phyloP scores from a whole-genome alignment of 1,140 invertebrate genomes.

The Drosophila lini region DNA sequence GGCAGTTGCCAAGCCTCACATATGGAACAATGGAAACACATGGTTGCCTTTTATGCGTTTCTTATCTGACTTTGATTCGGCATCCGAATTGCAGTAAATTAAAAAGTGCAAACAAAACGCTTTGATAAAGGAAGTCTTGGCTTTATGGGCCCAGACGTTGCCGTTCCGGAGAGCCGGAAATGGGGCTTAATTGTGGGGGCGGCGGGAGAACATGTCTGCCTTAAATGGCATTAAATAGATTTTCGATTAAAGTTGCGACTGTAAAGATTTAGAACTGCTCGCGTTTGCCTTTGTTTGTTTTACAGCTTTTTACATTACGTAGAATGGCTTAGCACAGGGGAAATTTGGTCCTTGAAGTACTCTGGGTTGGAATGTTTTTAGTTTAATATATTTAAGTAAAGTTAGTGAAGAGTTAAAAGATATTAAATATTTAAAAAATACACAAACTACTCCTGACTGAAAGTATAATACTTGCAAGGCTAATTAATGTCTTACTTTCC shows the following conservation, averaged over 20 bases:
- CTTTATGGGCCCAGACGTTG: slow-evolving; percentile 57
- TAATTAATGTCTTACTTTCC: background rate
- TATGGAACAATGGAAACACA: slow-evolving; percentile 43
- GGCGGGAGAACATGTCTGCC: background rate
- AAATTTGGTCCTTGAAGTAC: background rate
- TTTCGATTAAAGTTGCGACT: slow-evolving; percentile 6
- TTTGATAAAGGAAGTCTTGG: slow-evolving; percentile 62
- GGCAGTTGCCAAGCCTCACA: slow-evolving; percentile 63
- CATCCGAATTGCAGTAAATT: slow-evolving; percentile 80
- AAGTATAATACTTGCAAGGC: too few species aligned
- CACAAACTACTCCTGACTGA: too few species aligned
- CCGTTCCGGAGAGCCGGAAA: background rate
- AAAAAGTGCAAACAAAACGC: slow-evolving; percentile 81
- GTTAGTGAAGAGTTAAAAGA: too few species aligned
- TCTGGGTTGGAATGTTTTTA: background rate
- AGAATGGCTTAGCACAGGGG: background rate
- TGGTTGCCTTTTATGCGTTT: slow-evolving; percentile 65
- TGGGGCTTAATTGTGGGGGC: slow-evolving; percentile 25
- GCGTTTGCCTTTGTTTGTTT: background rate
- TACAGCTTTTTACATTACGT: background rate
- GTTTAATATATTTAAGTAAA: too few species aligned
- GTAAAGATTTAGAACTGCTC: background rate
- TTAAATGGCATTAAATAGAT: slow-evolving; percentile 13
- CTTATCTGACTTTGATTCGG: slow-evolving; percentile 76
- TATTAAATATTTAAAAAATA: too few species aligned